Percentiles rank a stretch among this genome's conserved stretches.
Evolutionary conservation across 2,113 vertebrate species (phyloP).

Genomic region (Pedionomus torquatus): DNA sequence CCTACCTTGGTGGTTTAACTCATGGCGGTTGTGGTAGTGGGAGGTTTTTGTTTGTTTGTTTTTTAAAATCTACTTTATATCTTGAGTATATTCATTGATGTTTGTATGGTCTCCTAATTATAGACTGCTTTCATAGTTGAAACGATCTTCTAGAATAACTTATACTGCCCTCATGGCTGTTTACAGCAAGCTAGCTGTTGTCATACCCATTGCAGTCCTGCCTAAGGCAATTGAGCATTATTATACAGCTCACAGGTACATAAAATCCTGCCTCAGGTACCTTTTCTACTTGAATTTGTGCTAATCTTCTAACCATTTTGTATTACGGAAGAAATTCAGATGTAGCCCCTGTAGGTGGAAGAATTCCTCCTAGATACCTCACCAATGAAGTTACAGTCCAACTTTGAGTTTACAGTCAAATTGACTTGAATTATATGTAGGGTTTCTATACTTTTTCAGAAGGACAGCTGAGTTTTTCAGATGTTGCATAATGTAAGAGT

Average conservation of each 20-base stretch:
- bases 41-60: background rate
- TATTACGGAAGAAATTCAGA: background rate
- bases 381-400: background rate
- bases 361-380: background rate
- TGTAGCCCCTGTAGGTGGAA: background rate
- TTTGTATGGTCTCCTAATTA: background rate
- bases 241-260: background rate
- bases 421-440: background rate
- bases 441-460: background rate
- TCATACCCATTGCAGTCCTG: background rate
- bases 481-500: background rate
- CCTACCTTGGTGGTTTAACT: background rate
- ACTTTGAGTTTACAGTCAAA: background rate
- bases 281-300: background rate
- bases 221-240: background rate
- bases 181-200: background rate
- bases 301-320: background rate
- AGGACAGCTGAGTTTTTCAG: background rate
- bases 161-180: background rate
- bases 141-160: background rate
- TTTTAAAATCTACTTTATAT: background rate
- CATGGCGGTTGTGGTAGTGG: background rate
- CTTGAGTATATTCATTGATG: background rate
- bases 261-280: background rate
- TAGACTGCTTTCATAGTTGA: background rate